Evolutionary conservation across 2,797 vertebrate species (phyloP).

Genomic region (Hapalemur alaotrensis): DNA sequence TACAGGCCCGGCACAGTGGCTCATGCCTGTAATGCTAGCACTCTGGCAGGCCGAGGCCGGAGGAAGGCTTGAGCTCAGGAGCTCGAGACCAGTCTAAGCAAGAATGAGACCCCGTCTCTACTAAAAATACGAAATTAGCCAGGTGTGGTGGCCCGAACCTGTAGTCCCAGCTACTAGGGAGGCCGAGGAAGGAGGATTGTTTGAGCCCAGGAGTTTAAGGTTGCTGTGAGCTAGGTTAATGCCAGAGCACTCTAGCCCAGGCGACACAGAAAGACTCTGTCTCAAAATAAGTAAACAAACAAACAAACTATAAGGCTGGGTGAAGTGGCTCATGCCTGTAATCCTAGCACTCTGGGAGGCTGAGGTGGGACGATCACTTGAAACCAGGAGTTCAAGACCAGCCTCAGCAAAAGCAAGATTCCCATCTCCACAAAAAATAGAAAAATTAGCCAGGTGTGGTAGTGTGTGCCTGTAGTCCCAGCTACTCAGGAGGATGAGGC

Average conservation of each 20-base stretch:
- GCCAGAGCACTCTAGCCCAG: not conserved
- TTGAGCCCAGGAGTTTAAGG: not conserved
- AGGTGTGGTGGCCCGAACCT: not conserved
- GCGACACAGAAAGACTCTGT: not conserved
- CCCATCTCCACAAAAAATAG: not conserved
- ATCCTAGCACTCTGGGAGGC: not conserved
- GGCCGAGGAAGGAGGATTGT: not conserved
- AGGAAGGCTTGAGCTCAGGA: no score
- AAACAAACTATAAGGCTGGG: no score
- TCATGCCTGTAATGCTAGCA: no score
- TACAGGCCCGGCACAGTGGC: accelerated
- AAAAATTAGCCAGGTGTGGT: not conserved
- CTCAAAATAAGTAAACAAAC: not conserved
- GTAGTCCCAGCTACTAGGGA: not conserved
- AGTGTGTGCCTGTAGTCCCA: not conserved
- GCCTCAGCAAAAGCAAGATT: no score
- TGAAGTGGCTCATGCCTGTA: not conserved
- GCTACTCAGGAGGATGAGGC: not conserved
- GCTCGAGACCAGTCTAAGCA: not conserved
- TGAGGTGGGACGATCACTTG: not conserved
- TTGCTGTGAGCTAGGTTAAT: not conserved
- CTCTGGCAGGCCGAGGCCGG: no score
- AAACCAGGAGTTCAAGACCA: not conserved
- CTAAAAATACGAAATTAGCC: not conserved
- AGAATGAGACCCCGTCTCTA: not conserved